These are phyloP conservation scores for Nasonia oneida DNA, from an alignment of 2,888 invertebrate genomes.

Conservation along the genomic window DNA sequence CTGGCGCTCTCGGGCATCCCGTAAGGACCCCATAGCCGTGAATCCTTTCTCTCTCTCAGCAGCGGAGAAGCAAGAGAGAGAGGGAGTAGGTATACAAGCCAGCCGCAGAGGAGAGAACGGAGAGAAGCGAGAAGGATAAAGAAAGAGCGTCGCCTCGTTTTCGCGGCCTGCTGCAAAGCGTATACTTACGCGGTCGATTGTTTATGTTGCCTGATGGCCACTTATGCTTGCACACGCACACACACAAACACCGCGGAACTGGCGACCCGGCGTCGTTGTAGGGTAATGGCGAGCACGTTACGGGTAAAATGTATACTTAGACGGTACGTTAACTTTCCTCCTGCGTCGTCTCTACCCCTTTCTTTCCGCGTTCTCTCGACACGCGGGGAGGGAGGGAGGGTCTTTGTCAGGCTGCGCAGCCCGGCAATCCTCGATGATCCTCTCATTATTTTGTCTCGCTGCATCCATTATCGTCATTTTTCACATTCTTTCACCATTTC, in stretches of 20 bases:
- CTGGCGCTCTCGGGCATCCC: conserved; percentile 69
- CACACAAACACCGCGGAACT: conserved; percentile 73
- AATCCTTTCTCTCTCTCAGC: conserved; percentile 16
- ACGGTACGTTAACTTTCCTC: conserved; percentile 67
- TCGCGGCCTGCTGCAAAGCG: conserved; percentile 70
- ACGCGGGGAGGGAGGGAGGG: background rate
- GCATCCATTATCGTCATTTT: conserved; percentile 65
- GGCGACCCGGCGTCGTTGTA: conserved; percentile 73
- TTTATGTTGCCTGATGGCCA: conserved; percentile 80
- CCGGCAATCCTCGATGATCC: conserved; percentile 55
- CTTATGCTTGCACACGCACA: conserved; percentile 78
- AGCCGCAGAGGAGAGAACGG: background rate
- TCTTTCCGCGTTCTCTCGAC: background rate
- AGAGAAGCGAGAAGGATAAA: conserved; percentile 45
- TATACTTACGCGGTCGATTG: conserved; percentile 79
- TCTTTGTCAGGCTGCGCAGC: conserved; percentile 1
- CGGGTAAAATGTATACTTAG: conserved; percentile 79
- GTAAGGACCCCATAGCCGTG: conserved; percentile 61
- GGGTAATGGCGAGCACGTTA: conserved; percentile 79
- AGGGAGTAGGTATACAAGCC: background rate
- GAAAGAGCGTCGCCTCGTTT: conserved; percentile 64
- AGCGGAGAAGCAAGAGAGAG: background rate
- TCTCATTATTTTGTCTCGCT: conserved; percentile 71
- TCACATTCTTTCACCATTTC: conserved; percentile 62
- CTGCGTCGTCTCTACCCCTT: conserved; percentile 59